These are phyloP conservation scores for Ypsolopha scabrella DNA, from an alignment of 2,888 invertebrate species.

Conservation along the genomic window DNA sequence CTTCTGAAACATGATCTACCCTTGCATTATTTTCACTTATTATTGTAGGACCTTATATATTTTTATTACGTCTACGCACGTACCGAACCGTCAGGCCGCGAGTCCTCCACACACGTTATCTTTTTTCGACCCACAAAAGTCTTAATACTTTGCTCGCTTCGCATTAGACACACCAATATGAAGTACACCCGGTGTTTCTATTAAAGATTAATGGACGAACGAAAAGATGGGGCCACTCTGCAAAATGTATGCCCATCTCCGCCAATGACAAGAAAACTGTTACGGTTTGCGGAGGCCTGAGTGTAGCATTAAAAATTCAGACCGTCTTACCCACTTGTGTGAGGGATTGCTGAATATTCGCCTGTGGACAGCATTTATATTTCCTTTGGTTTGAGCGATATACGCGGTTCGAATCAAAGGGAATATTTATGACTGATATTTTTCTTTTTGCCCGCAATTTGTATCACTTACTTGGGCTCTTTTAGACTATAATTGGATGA, in stretches of 20 bases:
- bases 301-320: constrained; percentile 70
- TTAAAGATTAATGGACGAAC: constrained; percentile 67
- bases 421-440: constrained; percentile 15
- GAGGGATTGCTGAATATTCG: constrained; percentile 68
- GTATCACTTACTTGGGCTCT: background rate
- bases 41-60: too few relatives aligned
- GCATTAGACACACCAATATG: constrained; percentile 61
- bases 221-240: constrained; percentile 71
- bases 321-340: constrained; percentile 69
- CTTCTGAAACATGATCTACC: too few relatives aligned
- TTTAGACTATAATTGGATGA: too few relatives aligned
- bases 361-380: constrained; percentile 67
- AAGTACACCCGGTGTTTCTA: constrained; percentile 58
- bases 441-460: background rate
- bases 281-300: constrained; percentile 70
- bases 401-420: constrained; percentile 33
- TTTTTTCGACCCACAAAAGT: too few relatives aligned
- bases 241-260: constrained; percentile 70
- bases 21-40: too few relatives aligned
- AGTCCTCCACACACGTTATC: too few relatives aligned
- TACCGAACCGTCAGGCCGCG: too few relatives aligned
- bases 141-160: constrained; percentile 26
- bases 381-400: constrained; percentile 56
- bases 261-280: constrained; percentile 71
- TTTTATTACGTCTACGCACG: too few relatives aligned